Conservation (phyloP, 2,113 vertebrate species). For the Craseonycteris thonglongyai region DNA sequence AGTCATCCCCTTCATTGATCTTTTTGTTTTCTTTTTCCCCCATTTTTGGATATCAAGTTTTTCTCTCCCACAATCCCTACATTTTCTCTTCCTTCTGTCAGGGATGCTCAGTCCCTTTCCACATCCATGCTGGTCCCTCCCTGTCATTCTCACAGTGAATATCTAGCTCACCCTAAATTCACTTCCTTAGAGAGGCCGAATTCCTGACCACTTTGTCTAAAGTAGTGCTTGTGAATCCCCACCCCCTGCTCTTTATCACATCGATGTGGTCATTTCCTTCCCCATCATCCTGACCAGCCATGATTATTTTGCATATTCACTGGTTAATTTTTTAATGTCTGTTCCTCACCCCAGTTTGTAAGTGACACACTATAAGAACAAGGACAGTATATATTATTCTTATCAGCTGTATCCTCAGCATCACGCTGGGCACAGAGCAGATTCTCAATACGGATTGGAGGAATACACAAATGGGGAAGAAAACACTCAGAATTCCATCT, state of each 20-base stretch:
- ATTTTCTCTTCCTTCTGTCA: not conserved
- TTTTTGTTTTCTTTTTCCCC: not conserved
- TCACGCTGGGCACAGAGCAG: not conserved
- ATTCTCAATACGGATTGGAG: not conserved
- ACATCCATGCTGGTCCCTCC: not conserved
- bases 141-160: not conserved
- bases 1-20: not conserved
- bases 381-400: not conserved
- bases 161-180: not conserved
- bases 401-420: too few species aligned
- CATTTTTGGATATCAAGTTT: not conserved
- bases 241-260: not conserved
- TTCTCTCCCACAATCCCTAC: not conserved
- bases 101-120: not conserved
- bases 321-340: not conserved
- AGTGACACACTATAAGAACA: not conserved
- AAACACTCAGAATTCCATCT: not conserved
- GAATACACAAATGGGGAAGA: not conserved
- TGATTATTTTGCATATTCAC: not conserved
- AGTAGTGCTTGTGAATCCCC: not conserved
- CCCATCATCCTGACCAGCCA: not conserved
- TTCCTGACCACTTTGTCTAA: not conserved
- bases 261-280: not conserved
- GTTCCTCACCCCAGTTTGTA: not conserved
- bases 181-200: not conserved